Percentiles rank a stretch among this genome's conserved stretches.
phyloP scores from a whole-genome alignment of 2,888 invertebrate genomes.

The Apamea monoglypha region DNA sequence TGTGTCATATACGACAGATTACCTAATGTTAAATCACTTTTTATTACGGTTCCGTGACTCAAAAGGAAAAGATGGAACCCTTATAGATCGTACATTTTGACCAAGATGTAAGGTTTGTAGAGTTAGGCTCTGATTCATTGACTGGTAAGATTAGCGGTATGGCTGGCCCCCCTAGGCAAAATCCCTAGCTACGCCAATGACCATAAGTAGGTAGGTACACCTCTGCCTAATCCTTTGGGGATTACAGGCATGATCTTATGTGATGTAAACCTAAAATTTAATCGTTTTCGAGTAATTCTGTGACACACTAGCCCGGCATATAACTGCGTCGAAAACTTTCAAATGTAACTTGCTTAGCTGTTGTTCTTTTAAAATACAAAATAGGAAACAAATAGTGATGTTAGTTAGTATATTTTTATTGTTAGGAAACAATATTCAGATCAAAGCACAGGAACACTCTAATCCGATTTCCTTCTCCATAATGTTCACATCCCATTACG shows the following conservation, averaged over 20 bases:
- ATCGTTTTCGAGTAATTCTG: neutral
- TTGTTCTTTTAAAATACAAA: neutral
- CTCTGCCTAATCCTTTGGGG: neutral
- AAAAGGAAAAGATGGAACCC: no score
- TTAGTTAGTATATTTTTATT: conserved; percentile 8
- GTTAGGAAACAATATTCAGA: conserved; percentile 62
- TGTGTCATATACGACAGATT: no score
- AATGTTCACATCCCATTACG: conserved; percentile 54
- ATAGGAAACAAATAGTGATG: neutral
- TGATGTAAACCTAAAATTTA: neutral
- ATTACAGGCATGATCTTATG: neutral
- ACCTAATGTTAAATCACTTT: no score
- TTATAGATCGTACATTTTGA: no score
- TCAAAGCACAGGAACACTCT: conserved; percentile 82
- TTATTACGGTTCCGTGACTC: no score
- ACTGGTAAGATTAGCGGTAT: no score
- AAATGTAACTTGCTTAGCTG: no score
- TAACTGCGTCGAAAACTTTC: neutral
- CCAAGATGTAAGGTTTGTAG: no score
- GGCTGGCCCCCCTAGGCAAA: no score
- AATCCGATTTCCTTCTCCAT: conserved; percentile 77
- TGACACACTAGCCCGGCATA: neutral
- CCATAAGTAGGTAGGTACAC: neutral
- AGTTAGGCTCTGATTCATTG: no score
- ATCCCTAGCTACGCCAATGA: no score